Conservation (phyloP, 2,113 vertebrate genomes). For the Percopsis transmontana region DNA sequence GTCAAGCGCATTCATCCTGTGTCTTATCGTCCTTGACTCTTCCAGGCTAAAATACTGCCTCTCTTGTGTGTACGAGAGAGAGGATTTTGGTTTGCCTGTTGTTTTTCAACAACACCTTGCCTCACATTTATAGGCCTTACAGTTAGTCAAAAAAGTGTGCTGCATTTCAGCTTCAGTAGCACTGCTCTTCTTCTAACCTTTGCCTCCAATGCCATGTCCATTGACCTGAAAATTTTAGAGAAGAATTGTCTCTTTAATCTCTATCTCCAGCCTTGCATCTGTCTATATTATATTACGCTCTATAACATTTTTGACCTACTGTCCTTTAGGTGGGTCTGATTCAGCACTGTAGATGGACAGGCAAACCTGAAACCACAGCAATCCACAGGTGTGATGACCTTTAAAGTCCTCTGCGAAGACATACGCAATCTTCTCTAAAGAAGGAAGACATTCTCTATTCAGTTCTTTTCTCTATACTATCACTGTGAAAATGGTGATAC, state of each 20-base stretch:
- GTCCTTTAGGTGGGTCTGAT: constrained; percentile 33
- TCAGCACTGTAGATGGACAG: constrained; percentile 35
- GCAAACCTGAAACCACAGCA: constrained; percentile 68
- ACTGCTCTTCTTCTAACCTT: not conserved
- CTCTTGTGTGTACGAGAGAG: no score
- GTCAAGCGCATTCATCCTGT: not conserved
- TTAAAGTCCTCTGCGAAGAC: constrained; percentile 26
- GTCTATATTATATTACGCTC: constrained; percentile 10
- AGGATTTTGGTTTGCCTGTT: not conserved
- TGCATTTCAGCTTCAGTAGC: no score
- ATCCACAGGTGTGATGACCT: constrained; percentile 44
- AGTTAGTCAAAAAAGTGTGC: no score
- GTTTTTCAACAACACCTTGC: not conserved
- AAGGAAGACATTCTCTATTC: not conserved
- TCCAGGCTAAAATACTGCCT: not conserved
- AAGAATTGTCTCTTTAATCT: constrained; percentile 18
- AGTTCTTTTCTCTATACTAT: not conserved
- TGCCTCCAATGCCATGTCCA: constrained; percentile 8
- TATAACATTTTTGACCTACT: constrained; percentile 31
- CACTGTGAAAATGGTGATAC: not conserved
- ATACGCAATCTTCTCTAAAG: constrained; percentile 2
- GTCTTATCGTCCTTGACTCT: not conserved
- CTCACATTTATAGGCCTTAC: not conserved
- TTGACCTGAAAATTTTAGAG: constrained; percentile 10
- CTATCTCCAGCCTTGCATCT: constrained; percentile 20